phyloP scores from a whole-genome alignment of 2,113 vertebrate species.

The Plecotus auritus region DNA sequence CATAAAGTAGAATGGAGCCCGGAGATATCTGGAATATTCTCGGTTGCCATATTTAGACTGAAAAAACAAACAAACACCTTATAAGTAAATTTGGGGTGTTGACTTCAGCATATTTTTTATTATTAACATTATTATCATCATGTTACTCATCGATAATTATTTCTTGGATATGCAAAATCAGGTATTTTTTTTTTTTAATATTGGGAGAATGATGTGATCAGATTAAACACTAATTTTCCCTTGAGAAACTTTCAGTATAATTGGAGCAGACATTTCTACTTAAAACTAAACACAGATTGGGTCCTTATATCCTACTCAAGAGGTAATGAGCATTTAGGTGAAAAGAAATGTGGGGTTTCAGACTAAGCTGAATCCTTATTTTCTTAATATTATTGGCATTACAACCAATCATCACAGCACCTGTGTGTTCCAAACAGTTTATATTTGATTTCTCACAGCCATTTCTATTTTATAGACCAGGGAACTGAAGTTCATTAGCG shows the following conservation, averaged over 20 bases:
- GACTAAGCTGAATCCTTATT: neutral
- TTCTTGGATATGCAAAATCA: neutral
- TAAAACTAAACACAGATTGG: slow-evolving; percentile 6
- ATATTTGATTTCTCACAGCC: neutral
- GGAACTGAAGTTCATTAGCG: neutral
- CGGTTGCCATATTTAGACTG: slow-evolving; percentile 15
- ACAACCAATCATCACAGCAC: neutral
- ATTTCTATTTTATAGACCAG: neutral
- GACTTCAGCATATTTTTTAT: neutral
- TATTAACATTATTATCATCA: neutral
- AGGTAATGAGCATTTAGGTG: neutral
- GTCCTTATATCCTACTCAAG: neutral
- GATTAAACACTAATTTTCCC: neutral
- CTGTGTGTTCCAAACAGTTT: neutral
- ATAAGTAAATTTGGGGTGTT: neutral
- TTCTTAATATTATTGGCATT: neutral
- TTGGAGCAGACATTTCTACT: slow-evolving; percentile 1
- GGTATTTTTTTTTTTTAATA: neutral
- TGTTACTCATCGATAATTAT: neutral
- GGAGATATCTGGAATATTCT: neutral
- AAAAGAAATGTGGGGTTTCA: neutral
- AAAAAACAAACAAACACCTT: neutral
- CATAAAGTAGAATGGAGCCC: neutral
- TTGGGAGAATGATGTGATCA: neutral
- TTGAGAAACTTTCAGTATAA: neutral